Evolutionary conservation across 2,888 invertebrate species (phyloP), one percentile per base, ranked within the genome.

Genomic region (Pyrrhosoma nymphula): DNA sequence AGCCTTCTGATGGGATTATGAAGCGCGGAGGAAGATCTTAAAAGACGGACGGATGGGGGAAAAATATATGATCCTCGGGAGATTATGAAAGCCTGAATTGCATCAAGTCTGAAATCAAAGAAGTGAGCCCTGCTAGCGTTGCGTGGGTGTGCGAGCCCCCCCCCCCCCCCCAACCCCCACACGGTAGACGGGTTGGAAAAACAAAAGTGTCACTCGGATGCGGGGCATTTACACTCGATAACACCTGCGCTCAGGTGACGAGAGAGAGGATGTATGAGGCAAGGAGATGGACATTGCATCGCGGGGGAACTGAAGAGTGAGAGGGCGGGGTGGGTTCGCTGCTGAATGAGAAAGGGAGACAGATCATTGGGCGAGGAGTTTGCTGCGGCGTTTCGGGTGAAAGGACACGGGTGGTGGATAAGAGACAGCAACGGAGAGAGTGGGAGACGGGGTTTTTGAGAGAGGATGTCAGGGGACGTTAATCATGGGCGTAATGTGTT

Each of bases 401-500:
- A 47, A 47, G 47, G 47, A 47, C 47, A 47, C 47, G 47, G 47
- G 47, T 8, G 30, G 91, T 35, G 90, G 47, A 47, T 47, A 47
- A 47, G 47, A 47, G 47, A 47, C 47, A 47, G 47, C 47, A 47
- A 8, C 6, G 56, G 56, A 30, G 39, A 23, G 63, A 35, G 91
- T 26, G 90, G 30, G 90, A 56, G 55, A 56, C 56, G n/a, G 39
- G 26, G 10, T 6, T 35, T 39, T 35, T 35, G n/a, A 23, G 56
- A 12, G 47, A 47, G 47, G 56, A 16, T 30, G 26, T 10, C 12
- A 23, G 30, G 91, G 63, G 91, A 91, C 91, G 91, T 91, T 91
- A 91, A 91, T 91, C 91, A 91, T 39, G 60, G 63, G 63, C 35
- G 91, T 91, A 91, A 91, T 91, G 91, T 91, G 91, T 91, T 91